Evolutionary conservation across 2,113 vertebrate species (phyloP).

Genomic region (Thomomys bottae): DNA sequence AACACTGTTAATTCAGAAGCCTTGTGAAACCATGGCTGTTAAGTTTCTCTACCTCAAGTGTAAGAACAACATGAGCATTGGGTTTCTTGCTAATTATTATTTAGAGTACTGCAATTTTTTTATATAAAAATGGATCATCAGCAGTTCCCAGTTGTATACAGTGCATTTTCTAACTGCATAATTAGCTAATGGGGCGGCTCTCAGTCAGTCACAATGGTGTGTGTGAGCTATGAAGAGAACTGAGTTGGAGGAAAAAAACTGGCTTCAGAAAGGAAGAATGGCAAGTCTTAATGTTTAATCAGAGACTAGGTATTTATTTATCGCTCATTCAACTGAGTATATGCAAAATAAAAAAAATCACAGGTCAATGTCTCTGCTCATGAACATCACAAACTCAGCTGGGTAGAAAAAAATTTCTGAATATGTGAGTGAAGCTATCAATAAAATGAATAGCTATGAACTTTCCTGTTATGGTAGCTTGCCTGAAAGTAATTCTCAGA

Average conservation of each 20-base stretch:
- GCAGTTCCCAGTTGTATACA: background rate
- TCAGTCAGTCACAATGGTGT: background rate
- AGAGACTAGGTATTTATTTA: background rate
- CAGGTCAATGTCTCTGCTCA: background rate
- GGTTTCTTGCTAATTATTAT: constrained; percentile 30
- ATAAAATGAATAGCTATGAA: background rate
- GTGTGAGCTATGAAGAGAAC: background rate
- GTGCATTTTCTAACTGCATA: background rate
- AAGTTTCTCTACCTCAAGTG: background rate
- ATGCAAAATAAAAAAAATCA: background rate
- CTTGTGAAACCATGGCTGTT: background rate
- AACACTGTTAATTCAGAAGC: background rate
- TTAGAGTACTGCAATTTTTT: background rate
- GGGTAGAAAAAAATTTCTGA: background rate
- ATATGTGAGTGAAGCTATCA: background rate
- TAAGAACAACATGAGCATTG: background rate
- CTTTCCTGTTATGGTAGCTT: background rate
- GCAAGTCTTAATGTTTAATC: background rate
- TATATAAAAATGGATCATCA: background rate
- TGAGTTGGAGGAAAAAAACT: background rate
- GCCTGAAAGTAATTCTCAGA: background rate
- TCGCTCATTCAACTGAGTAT: background rate
- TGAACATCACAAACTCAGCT: background rate
- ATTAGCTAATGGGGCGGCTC: constrained; percentile 39
- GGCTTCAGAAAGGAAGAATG: background rate